Conservation (phyloP, 2,888 invertebrate species). For the Ochropleura plecta region DNA sequence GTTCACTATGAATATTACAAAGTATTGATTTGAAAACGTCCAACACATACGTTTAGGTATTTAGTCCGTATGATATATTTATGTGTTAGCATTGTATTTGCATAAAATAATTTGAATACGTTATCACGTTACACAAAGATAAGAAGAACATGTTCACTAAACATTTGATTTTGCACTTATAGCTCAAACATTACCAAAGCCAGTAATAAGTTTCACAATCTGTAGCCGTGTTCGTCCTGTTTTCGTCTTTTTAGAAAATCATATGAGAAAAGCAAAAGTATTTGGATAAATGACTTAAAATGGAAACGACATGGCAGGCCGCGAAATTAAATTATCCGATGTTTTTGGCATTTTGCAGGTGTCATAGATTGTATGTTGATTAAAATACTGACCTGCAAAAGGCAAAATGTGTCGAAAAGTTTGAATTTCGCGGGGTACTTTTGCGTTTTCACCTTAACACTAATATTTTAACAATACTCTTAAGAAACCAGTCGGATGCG, state of each 20-base stretch:
- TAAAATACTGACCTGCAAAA: no score
- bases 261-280: conserved; percentile 78
- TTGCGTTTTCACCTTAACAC: no score
- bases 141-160: no score
- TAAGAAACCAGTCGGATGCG: conserved; percentile 11
- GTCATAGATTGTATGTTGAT: no score
- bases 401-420: no score
- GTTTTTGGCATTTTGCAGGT: no score
- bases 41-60: not conserved
- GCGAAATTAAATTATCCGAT: no score
- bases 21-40: not conserved
- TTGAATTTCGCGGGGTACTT: no score
- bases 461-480: conserved; percentile 13
- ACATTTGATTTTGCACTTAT: conserved; percentile 22
- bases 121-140: not conserved
- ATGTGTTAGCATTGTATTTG: not conserved
- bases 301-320: no score
- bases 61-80: not conserved
- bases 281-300: not conserved
- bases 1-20: not conserved
- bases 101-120: not conserved
- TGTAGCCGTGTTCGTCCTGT: conserved; percentile 36
- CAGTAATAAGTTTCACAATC: conserved; percentile 71
- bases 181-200: conserved; percentile 69
- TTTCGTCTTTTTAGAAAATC: conserved; percentile 35